Evolutionary conservation across 2,888 invertebrate species (phyloP), one percentile per base, ranked within the genome.

Genomic region (Tholera decimalis): DNA sequence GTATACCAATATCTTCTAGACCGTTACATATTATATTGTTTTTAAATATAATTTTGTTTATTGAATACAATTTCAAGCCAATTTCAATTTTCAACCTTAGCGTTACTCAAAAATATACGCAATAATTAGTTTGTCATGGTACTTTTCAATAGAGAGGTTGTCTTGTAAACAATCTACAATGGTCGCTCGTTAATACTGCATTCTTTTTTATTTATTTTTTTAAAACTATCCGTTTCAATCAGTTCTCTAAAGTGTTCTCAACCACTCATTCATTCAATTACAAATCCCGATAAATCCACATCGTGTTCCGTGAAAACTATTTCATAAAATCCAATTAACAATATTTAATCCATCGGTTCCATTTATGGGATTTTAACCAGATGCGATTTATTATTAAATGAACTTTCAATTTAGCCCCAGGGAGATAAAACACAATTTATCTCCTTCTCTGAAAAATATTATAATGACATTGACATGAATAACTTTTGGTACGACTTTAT

Each of bases 161-260:
- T 26, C 50, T 54, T 44, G 55, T 53, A 55, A 60, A 68, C 55
- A 69, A 60, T 44, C 26, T 37, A 47, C 44, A 55, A 43, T 55
- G 24, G 22, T n/a, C 26, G 69, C 54, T 57, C 13, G 41, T 58
- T 75, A 46, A 28, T n/a, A n/a, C 44, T 33, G 46, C 46, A 28
- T 53, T 37, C 41, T 37, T 76, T 68, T 24, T 18, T 26, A 5
- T 51, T 58, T 20, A 50, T 53, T 0, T 60, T 56, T 33, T 56
- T 4, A n/a, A 46, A 60, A 69, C 51, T 43, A 56, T 76, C n/a
- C n/a, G 18, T 28, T 76, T 39, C 43, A 41, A 35, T 11, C 35
- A 30, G 3, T 11, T 11, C 33, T 50, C 9, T 37, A 13, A 37
- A 53, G 26, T 24, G 24, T 50, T 60, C 15, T 46, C n/a, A 30